Conservation (phyloP, 2,113 vertebrate genomes). For the Phalacrocorax brasilianus region DNA sequence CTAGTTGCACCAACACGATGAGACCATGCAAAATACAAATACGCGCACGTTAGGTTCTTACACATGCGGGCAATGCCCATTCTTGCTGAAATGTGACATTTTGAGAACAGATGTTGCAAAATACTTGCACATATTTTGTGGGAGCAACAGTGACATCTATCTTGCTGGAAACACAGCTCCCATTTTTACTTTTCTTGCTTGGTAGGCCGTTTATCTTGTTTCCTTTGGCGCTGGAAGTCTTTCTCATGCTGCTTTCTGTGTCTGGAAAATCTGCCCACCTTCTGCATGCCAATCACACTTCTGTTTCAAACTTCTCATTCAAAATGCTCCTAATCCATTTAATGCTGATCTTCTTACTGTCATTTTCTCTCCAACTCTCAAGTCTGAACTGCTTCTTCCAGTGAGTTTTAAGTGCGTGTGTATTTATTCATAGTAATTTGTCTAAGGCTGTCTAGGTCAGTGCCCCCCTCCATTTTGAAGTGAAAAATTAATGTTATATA, state of each 20-base stretch:
- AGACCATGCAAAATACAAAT: slow-evolving; percentile 18
- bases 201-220: slow-evolving; percentile 16
- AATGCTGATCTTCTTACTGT: not conserved
- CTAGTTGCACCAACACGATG: slow-evolving; percentile 16
- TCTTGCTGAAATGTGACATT: slow-evolving; percentile 28
- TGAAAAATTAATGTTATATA: not conserved
- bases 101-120: slow-evolving; percentile 54
- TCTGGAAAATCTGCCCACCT: slow-evolving; percentile 55
- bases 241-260: slow-evolving; percentile 11
- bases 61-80: slow-evolving; percentile 8
- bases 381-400: not conserved
- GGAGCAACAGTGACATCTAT: slow-evolving; percentile 39
- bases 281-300: slow-evolving; percentile 49
- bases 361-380: not conserved
- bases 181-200: slow-evolving; percentile 26
- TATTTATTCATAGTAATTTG: not conserved
- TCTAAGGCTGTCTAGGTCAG: not conserved
- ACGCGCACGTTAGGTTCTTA: not conserved
- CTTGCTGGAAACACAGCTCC: slow-evolving; percentile 20
- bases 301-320: slow-evolving; percentile 30
- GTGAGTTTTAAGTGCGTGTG: not conserved
- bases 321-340: slow-evolving; percentile 17
- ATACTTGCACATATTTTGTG: slow-evolving; percentile 46
- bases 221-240: slow-evolving; percentile 25
- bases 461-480: not conserved